Base-by-base conservation (phyloP, 53 echinoderm and acorn worm genomes). In the Mesocentrotus franciscanus region DNA sequence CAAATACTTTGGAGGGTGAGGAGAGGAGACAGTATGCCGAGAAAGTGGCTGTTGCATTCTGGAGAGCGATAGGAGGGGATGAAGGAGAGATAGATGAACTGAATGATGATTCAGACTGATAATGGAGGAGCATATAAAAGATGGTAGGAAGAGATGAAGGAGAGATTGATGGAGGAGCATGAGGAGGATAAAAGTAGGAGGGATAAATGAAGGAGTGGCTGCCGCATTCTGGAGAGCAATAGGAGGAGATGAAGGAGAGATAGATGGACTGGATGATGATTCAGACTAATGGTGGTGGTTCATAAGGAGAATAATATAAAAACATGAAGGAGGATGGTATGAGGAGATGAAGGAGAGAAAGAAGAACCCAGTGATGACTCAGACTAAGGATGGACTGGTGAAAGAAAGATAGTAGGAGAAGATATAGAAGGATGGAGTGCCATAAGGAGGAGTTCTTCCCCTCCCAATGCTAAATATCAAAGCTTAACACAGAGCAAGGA, bases 21-120 rank as follows among this genome's bases (percentile, higher is more conserved):
- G 96, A 98, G 35, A 98, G 98, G 66, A 96, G 98, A 95, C 96
- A 92, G 81, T 98, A 97, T 74, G 99, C 99, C 13, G 99, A 99
- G 96, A 96, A 98, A 56, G 99, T 99, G 12, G 97, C 96, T 14
- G 90, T 99, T 10, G 96, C 97, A 24, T 99, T 99, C 95, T 98
- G 98, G 98, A 92, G 94, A 76, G 98, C 97, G 2, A 78, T 98
- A 24, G 98, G 98, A 34, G 97, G 98, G 71, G 97, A 96, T 32
- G 96, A 96, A 68, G 97, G 93, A 36, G 98, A 98, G 68, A 96
- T 98, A 66, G 96, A 96, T 57, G 98, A 97, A 90, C 90, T 98
- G 56, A 95, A 95, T 72, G 96, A 96, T 29, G 95, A 96, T 56
- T 78, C 29, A n/a, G 29, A 56, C 34, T 32, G 11, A 78, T 18